These are phyloP conservation scores for Diorhabda carinulata DNA, from an alignment of 1,140 invertebrate genomes.

Conservation along the genomic window DNA sequence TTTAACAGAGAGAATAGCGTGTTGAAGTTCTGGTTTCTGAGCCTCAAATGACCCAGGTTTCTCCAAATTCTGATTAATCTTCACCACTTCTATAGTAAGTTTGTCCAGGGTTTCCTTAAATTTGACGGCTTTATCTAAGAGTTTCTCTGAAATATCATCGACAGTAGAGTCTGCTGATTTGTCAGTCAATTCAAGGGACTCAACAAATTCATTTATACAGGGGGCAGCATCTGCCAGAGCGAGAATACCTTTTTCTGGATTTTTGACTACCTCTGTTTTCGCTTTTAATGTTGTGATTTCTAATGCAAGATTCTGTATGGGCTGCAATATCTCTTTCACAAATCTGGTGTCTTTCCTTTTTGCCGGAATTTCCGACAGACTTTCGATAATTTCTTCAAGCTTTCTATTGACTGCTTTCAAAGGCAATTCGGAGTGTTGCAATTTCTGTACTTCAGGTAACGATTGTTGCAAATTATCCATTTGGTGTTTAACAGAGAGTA, in stretches of 20 bases:
- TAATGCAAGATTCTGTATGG: background rate
- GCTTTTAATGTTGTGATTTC: conserved; percentile 4
- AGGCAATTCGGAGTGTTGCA: conserved; percentile 18
- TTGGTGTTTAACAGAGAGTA: conserved; percentile 22
- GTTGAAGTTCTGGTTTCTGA: conserved; percentile 14
- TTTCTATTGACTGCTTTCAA: conserved; percentile 17
- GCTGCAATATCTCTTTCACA: background rate
- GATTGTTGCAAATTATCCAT: conserved; percentile 17
- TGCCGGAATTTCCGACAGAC: background rate
- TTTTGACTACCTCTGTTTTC: background rate
- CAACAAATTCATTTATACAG: conserved; percentile 4
- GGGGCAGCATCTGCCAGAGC: background rate
- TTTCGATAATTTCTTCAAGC: background rate
- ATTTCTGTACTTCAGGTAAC: conserved; percentile 8
- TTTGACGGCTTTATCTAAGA: conserved; percentile 11
- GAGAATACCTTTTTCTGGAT: conserved; percentile 4
- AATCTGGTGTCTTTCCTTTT: background rate
- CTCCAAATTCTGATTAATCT: conserved; percentile 11
- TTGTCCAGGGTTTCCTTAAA: conserved; percentile 20
- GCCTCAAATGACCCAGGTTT: conserved; percentile 16
- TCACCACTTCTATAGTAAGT: conserved; percentile 15
- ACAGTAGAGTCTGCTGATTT: background rate
- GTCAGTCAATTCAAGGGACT: background rate
- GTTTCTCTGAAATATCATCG: conserved; percentile 12
- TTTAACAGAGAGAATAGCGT: conserved; percentile 22